A percentile compares a stretch with the other conserved stretches of the same genome.
phyloP scores from a whole-genome alignment of 2,888 invertebrate species.

The Diaperis boleti region DNA sequence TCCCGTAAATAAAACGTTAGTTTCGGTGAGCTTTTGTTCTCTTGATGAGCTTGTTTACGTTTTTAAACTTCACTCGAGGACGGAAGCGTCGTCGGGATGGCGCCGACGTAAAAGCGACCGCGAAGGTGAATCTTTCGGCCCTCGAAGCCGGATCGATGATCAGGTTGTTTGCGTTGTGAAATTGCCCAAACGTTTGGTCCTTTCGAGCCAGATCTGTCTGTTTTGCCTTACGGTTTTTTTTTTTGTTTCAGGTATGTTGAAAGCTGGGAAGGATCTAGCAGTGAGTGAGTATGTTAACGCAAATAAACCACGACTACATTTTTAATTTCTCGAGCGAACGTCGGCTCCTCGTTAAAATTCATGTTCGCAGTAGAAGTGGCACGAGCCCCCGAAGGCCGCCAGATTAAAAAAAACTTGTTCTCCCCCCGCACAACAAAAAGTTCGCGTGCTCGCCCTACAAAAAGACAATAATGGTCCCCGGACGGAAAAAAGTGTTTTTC shows the following conservation, averaged over 20 bases:
- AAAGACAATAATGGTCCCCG: no score
- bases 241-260: not conserved
- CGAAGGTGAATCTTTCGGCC: not conserved
- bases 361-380: constrained; percentile 8
- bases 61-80: constrained; percentile 35
- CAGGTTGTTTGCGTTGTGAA: no score
- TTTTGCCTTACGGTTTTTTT: not conserved
- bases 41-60: constrained; percentile 45
- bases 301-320: constrained; percentile 1
- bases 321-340: not conserved
- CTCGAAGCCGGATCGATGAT: constrained; percentile 1
- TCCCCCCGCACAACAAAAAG: no score
- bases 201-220: not conserved
- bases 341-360: constrained; percentile 5
- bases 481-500: no score
- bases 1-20: constrained; percentile 37
- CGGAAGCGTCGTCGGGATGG: constrained; percentile 30
- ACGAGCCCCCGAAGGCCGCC: not conserved
- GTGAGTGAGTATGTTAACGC: not conserved
- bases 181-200: no score
- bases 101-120: not conserved
- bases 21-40: constrained; percentile 39
- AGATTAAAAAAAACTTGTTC: constrained; percentile 7
- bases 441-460: no score
- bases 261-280: not conserved